Conservation (phyloP, 2,113 vertebrate genomes). For the Xenus cinereus region DNA sequence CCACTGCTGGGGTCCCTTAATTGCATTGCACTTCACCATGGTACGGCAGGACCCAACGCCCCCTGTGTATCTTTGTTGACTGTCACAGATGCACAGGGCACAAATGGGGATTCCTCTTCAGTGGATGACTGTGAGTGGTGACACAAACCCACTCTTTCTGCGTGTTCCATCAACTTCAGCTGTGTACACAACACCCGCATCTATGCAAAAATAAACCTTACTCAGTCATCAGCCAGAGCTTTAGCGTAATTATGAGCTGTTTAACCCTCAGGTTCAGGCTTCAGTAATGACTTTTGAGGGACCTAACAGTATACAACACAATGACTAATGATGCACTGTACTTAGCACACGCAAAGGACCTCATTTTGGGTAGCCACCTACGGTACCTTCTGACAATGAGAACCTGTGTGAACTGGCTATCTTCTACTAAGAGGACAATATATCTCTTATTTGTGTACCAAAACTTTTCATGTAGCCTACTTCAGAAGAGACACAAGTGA, state of each 20-base stretch:
- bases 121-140: background rate
- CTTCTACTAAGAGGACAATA: background rate
- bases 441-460: background rate
- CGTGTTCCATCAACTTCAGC: background rate
- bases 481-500: background rate
- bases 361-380: background rate
- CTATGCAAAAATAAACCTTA: background rate
- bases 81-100: background rate
- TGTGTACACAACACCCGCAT: background rate
- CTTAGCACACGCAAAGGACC: background rate
- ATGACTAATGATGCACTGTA: background rate
- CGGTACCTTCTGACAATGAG: background rate
- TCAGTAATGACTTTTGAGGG: background rate
- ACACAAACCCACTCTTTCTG: background rate
- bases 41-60: background rate
- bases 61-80: background rate
- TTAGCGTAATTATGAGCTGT: background rate
- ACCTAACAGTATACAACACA: background rate
- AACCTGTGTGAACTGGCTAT: background rate
- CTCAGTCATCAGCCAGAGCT: background rate
- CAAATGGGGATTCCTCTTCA: background rate
- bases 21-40: background rate
- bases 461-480: background rate
- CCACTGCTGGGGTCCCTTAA: background rate
- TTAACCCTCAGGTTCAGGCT: background rate